These are phyloP conservation scores for Oceanites oceanicus DNA, from an alignment of 2,113 vertebrate species.

Conservation along the genomic window DNA sequence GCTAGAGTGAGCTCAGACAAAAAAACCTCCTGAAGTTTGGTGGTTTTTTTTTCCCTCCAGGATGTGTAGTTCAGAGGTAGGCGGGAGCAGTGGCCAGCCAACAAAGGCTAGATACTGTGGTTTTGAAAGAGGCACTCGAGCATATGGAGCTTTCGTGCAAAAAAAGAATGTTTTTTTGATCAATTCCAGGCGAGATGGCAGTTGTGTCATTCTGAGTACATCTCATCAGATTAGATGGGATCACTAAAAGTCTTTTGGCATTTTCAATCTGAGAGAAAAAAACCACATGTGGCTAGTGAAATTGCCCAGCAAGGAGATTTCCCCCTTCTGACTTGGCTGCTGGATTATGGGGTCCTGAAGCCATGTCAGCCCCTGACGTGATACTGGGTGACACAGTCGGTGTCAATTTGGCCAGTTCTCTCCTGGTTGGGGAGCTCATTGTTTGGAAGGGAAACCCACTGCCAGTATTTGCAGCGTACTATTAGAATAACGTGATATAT, in stretches of 20 bases:
- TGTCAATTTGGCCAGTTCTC: not conserved
- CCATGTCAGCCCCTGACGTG: not conserved
- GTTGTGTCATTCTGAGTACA: conserved; percentile 54
- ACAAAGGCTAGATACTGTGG: conserved; percentile 59
- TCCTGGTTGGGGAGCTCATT: not conserved
- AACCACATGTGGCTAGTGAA: conserved; percentile 19
- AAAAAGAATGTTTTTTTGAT: conserved; percentile 50
- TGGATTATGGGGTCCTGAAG: not conserved
- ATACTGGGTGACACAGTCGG: not conserved
- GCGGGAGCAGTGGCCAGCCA: conserved; percentile 56
- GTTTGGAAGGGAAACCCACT: not conserved
- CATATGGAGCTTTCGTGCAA: conserved; percentile 66
- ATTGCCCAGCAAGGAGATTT: not conserved
- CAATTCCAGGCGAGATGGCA: conserved; percentile 57
- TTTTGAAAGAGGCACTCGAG: conserved; percentile 48
- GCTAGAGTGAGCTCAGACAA: conserved; percentile 29
- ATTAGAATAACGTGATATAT: not conserved
- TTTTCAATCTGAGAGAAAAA: conserved; percentile 25
- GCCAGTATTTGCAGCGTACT: not conserved
- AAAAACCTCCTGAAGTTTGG: not conserved
- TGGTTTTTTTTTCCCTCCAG: not conserved
- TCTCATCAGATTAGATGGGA: conserved; percentile 40
- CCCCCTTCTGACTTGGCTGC: not conserved
- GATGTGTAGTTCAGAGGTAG: conserved; percentile 55
- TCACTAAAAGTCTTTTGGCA: conserved; percentile 26